These are phyloP conservation scores for Zaprionus lineosus DNA, from an alignment of 2,888 invertebrate genomes.

Conservation along the genomic window DNA sequence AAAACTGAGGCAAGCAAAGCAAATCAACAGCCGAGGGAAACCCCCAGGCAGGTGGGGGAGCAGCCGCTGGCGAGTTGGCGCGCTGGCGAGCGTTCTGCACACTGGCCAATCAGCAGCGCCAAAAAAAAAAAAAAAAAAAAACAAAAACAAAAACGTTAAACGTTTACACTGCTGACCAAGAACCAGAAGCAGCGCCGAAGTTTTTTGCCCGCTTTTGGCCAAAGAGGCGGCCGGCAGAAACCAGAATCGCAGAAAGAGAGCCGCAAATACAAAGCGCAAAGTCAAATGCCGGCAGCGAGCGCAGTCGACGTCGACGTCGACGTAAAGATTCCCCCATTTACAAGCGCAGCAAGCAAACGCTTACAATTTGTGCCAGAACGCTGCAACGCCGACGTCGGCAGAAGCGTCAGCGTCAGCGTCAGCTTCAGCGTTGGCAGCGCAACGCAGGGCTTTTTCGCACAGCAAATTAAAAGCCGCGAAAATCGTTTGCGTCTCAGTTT, in stretches of 20 bases:
- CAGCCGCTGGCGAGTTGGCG: constrained; percentile 7
- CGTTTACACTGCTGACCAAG: constrained; percentile 38
- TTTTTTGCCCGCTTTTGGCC: constrained; percentile 52
- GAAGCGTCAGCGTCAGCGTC: constrained; percentile 16
- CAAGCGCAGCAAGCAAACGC: constrained; percentile 47
- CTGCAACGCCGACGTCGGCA: constrained; percentile 19
- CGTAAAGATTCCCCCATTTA: constrained; percentile 44
- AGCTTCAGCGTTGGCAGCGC: constrained; percentile 21
- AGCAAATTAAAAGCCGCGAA: constrained; percentile 51
- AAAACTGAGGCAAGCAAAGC: constrained; percentile 14
- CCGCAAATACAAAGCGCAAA: constrained; percentile 51
- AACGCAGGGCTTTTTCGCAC: constrained; percentile 48
- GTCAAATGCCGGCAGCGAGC: constrained; percentile 48
- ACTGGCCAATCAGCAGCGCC: constrained; percentile 60
- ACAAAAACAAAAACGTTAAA: constrained; percentile 47
- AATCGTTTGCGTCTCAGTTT: constrained; percentile 30
- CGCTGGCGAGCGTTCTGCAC: neutral
- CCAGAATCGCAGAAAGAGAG: constrained; percentile 44
- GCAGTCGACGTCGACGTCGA: constrained; percentile 39
- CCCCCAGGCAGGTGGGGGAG: constrained; percentile 36
- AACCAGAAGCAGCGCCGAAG: constrained; percentile 41
- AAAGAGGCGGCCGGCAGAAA: constrained; percentile 55
- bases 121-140: constrained; percentile 59
- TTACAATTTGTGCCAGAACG: constrained; percentile 56
- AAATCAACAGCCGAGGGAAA: constrained; percentile 64